Percentiles rank a stretch among this genome's conserved stretches.
phyloP scores from a whole-genome alignment of 2,797 vertebrate genomes.

The Toxotes lorentzi region DNA sequence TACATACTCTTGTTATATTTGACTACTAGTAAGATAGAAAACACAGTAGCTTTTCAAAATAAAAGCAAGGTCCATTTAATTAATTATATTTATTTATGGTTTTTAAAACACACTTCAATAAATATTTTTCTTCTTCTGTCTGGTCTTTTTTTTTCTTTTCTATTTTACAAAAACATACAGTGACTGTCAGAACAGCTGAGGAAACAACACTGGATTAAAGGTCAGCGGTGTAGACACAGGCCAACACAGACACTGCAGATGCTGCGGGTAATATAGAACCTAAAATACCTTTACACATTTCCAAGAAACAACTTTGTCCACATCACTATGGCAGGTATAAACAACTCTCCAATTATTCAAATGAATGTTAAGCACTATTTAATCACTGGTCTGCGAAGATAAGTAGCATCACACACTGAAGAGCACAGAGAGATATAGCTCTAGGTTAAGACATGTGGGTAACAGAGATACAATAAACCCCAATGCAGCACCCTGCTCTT shows the following conservation, averaged over 20 bases:
- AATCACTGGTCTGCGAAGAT: conserved; percentile 51
- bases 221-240: conserved; percentile 62
- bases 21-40: conserved; percentile 93
- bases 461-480: conserved; percentile 23
- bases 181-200: conserved; percentile 68
- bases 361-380: conserved; percentile 43
- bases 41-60: conserved; percentile 97
- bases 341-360: conserved; percentile 33
- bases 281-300: conserved; percentile 56
- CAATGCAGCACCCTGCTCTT: conserved; percentile 34
- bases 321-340: conserved; percentile 61
- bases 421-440: conserved; percentile 63
- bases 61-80: conserved; percentile 92
- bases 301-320: conserved; percentile 61
- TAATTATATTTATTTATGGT: conserved; percentile 73
- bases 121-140: conserved; percentile 79
- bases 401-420: conserved; percentile 60
- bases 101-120: conserved; percentile 87
- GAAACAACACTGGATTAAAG: conserved; percentile 71
- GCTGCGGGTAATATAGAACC: conserved; percentile 48
- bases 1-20: conserved; percentile 85
- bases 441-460: conserved; percentile 71
- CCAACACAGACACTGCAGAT: conserved; percentile 65
- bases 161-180: conserved; percentile 80
- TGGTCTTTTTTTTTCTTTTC: conserved; percentile 40